Evolutionary conservation across 2,113 vertebrate genomes (phyloP).

Genomic region (Gallinago paraguaiae): DNA sequence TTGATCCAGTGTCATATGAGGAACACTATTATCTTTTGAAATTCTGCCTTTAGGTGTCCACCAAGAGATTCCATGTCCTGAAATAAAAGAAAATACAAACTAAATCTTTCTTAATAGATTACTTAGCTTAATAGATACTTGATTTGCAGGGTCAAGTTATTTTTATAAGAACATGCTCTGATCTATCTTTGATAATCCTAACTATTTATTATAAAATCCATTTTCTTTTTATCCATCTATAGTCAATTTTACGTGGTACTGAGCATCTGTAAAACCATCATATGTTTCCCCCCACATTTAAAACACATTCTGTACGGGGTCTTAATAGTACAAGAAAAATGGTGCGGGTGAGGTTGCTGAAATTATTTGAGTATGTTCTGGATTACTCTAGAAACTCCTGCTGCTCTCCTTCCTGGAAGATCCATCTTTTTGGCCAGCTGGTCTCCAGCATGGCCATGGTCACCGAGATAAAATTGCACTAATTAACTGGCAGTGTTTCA

Average conservation of each 20-base stretch:
- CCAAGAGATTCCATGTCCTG: constrained; percentile 67
- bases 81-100: constrained; percentile 2
- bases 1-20: background rate
- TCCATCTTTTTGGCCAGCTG: accelerated
- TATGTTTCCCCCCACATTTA: accelerated
- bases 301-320: accelerated
- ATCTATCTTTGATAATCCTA: background rate
- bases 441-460: background rate
- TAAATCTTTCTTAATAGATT: background rate
- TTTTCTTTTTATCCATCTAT: background rate
- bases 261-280: background rate
- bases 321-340: background rate
- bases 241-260: background rate
- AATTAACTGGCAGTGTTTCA: background rate
- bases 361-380: background rate
- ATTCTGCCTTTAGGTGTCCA: constrained; percentile 75
- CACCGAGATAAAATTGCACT: background rate
- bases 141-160: background rate
- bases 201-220: background rate
- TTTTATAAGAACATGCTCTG: background rate
- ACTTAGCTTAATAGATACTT: no score
- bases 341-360: background rate
- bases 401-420: background rate
- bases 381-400: background rate
- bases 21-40: constrained; percentile 1